Conservation (phyloP, 2,888 invertebrate species). For the Nephrotoma guestfalica region DNA sequence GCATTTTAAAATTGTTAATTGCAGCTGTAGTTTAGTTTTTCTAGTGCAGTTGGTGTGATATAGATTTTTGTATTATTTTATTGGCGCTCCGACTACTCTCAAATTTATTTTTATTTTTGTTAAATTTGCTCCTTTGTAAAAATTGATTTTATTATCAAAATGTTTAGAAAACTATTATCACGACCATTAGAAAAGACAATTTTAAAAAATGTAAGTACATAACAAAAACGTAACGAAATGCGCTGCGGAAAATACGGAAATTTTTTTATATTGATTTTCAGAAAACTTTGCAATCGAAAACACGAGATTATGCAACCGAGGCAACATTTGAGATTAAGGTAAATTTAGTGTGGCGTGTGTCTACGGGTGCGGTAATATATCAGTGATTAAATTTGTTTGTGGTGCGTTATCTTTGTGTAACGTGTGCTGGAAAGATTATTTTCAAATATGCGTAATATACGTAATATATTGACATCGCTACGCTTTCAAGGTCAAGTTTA, state of each 20-base stretch:
- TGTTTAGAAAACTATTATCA: neutral
- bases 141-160: neutral
- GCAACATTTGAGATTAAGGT: conserved; percentile 31
- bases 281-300: neutral
- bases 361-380: neutral
- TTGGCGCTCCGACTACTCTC: neutral
- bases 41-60: neutral
- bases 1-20: neutral
- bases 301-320: conserved; percentile 28
- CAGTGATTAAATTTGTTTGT: neutral
- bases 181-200: neutral
- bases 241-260: neutral
- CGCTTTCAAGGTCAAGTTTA: conserved; percentile 1
- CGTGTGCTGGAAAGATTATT: neutral
- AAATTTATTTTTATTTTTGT: neutral
- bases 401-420: neutral
- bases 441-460: neutral
- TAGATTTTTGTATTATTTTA: neutral
- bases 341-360: conserved; percentile 10
- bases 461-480: neutral
- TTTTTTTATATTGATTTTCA: neutral
- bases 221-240: neutral
- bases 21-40: neutral
- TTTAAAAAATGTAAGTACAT: neutral
- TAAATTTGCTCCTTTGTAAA: neutral